These are phyloP conservation scores for Muscicapa striata DNA, from an alignment of 2,797 vertebrate species.

Conservation along the genomic window DNA sequence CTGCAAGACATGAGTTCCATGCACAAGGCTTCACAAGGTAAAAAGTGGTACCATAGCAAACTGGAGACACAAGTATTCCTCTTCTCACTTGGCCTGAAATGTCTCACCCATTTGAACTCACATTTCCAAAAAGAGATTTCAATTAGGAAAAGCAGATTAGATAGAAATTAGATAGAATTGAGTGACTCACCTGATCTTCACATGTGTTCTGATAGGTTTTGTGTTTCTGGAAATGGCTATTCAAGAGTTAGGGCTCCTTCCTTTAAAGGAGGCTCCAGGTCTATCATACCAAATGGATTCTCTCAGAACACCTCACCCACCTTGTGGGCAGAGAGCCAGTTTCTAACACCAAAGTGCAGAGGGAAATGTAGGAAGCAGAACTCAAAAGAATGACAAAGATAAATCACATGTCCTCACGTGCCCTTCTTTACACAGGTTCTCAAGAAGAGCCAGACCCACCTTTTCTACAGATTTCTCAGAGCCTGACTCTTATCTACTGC, in stretches of 20 bases:
- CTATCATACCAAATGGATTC: neutral
- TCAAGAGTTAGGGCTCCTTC: neutral
- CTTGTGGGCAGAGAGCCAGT: neutral
- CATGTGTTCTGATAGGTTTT: neutral
- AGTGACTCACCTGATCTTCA: neutral
- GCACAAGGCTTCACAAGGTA: neutral
- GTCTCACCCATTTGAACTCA: neutral
- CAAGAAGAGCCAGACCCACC: neutral
- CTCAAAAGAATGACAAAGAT: neutral
- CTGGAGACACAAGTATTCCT: neutral
- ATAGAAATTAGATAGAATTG: constrained; percentile 30
- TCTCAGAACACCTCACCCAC: constrained; percentile 1
- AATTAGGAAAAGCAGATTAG: constrained; percentile 11
- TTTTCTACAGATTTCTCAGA: neutral
- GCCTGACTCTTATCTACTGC: neutral
- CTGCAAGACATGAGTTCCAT: neutral
- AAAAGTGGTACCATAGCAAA: neutral
- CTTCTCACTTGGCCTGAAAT: neutral
- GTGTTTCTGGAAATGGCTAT: constrained; percentile 33
- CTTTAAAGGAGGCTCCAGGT: neutral
- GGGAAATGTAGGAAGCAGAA: neutral
- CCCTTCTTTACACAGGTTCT: neutral
- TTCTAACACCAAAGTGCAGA: neutral
- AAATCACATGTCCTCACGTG: fast-evolving
- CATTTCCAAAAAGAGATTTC: neutral